Percentiles rank a stretch among this genome's conserved stretches.
Conservation (phyloP, 23 tunicate genomes). For the Trididemnum clinides region DNA sequence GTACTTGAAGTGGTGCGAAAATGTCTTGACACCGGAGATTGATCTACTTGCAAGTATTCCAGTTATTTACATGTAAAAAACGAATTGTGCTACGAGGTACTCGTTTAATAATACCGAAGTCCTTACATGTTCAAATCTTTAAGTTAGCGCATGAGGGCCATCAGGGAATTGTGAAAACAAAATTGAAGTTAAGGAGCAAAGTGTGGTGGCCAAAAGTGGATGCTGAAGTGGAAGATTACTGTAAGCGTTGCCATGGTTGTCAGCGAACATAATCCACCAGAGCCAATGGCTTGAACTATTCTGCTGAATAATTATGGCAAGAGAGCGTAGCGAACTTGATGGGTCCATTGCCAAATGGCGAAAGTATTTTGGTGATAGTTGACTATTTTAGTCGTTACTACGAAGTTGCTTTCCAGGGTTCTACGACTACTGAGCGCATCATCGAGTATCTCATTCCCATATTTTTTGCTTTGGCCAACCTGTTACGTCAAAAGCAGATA, state of each 20-base stretch:
- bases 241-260: not conserved
- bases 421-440: not conserved
- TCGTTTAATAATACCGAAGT: not conserved
- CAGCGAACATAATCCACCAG: not conserved
- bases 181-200: conserved; percentile 25
- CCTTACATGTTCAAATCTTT: not conserved
- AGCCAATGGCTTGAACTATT: not conserved
- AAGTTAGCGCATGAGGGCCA: conserved; percentile 19
- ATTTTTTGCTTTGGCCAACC: too few relatives aligned
- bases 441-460: too few relatives aligned
- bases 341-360: conserved; percentile 44
- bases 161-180: conserved; percentile 51
- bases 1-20: not conserved
- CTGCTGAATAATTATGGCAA: not conserved
- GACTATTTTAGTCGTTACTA: conserved; percentile 34
- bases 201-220: conserved; percentile 56
- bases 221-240: conserved; percentile 23
- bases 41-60: not conserved
- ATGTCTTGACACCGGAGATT: not conserved
- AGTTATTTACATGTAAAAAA: conserved; percentile 29
- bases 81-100: conserved; percentile 20
- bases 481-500: too few relatives aligned
- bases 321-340: not conserved
- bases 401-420: not conserved
- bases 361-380: conserved; percentile 33